A percentile compares a stretch with the other conserved stretches of the same genome.
These are phyloP conservation scores for Rhinophrynus dorsalis DNA, from an alignment of 2,797 vertebrate species.

Conservation along the genomic window DNA sequence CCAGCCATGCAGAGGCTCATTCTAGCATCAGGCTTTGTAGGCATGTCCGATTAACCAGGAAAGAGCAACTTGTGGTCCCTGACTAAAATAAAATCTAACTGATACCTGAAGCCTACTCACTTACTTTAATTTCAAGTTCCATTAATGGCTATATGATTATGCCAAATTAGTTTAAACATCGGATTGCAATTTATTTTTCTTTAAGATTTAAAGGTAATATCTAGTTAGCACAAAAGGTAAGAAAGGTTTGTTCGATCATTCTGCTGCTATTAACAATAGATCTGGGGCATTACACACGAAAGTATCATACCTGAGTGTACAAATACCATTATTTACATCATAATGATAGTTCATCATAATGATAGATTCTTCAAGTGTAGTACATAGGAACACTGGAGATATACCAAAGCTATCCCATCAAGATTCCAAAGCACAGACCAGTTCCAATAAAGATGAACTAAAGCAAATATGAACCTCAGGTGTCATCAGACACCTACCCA, in stretches of 20 bases:
- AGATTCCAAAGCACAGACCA: too few relatives aligned
- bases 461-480: too few relatives aligned
- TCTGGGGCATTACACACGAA: too few relatives aligned
- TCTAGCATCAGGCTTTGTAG: not conserved
- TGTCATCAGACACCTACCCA: too few relatives aligned
- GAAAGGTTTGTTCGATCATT: slow-evolving; percentile 7
- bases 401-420: too few relatives aligned
- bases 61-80: not conserved
- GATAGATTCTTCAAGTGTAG: too few relatives aligned
- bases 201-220: slow-evolving; percentile 15
- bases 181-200: slow-evolving; percentile 4
- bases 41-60: not conserved
- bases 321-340: too few relatives aligned
- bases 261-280: slow-evolving; percentile 5
- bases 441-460: too few relatives aligned
- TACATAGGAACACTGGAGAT: too few relatives aligned
- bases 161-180: slow-evolving; percentile 26
- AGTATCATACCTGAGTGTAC: too few relatives aligned
- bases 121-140: slow-evolving; percentile 25
- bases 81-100: slow-evolving; percentile 5
- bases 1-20: not conserved
- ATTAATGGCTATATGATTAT: slow-evolving; percentile 31
- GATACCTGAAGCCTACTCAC: slow-evolving; percentile 14
- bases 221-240: slow-evolving; percentile 1
- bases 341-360: too few relatives aligned